These are phyloP conservation scores for Myopa testacea DNA, from an alignment of 2,888 invertebrate genomes.

Conservation along the genomic window DNA sequence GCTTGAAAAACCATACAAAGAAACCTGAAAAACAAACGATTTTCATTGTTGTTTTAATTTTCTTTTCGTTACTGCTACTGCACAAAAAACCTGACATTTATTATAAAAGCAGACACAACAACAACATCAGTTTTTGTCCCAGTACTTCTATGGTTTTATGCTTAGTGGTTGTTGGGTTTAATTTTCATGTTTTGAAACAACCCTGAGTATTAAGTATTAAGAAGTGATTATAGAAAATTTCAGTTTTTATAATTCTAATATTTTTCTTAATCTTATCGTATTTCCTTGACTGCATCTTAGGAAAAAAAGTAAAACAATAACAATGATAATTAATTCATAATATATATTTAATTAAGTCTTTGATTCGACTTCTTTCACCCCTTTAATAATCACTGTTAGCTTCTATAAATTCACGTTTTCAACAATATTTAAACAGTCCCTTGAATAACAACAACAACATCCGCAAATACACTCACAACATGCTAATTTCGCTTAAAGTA, in stretches of 20 bases:
- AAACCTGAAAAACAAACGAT: not conserved
- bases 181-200: not conserved
- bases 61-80: not conserved
- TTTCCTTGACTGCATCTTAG: not conserved
- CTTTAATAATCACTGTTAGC: too few species aligned
- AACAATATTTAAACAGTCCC: not conserved
- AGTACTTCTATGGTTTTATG: too few species aligned
- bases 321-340: too few species aligned
- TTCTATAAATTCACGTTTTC: too few species aligned
- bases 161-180: too few species aligned
- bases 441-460: too few species aligned
- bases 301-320: too few species aligned
- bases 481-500: not conserved
- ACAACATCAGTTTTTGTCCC: too few species aligned
- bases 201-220: not conserved
- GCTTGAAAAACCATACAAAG: too few species aligned
- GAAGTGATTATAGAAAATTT: not conserved
- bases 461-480: not conserved
- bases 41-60: not conserved
- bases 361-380: not conserved
- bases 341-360: not conserved
- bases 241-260: not conserved
- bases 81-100: slow-evolving; percentile 13
- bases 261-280: not conserved
- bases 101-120: slow-evolving; percentile 14